Base-by-base conservation (phyloP, 1,140 invertebrate genomes). In the Drosophila ohnishii region DNA sequence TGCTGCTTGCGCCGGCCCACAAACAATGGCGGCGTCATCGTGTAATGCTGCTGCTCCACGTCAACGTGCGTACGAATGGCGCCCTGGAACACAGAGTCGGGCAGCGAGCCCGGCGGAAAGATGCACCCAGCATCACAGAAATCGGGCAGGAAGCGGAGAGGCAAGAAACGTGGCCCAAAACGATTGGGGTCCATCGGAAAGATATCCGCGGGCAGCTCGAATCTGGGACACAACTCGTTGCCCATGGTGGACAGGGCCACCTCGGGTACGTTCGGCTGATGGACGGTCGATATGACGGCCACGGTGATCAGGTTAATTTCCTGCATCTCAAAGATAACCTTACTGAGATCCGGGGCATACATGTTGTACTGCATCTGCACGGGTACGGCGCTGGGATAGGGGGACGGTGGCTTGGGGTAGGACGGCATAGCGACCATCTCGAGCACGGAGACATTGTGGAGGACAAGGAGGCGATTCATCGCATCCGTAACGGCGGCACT, bases 61-160 rank as follows among this genome's bases (percentile, higher is more conserved):
- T 55, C 34, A 6, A 30, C 10, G 2, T 44, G 19, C 2, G 30
- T 11, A 0, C 14, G 5, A 0, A 77, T 19, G 7, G 30, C 8
- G 0, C 34, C 22, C 2, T 35, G 10, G 13, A 59, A 81, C 13
- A 61, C 14, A 0, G 0, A 0, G 1, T 53, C 42, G 0, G 78
- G 53, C 28, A 81, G 7, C 1, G 53, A 11, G 16, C 61, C 72
- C 5, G 78, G 73, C 0, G 40, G 22, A 48, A 57, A 81, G 25
- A 81, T 32, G 13, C 78, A 81, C 39, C 78, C 67, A 3, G 58
- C 73, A 2, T 57, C 48, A 10, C 72, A 78, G 32, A 42, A 48
- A 1, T 44, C 16, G 8, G 76, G 76, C 35, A 79, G n/a, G 4
- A 9, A 73, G 8, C 72, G 53, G 2, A 2, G 14, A 2, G 78